Evolutionary conservation across 2,888 invertebrate species (phyloP).

Genomic region (Andrena chrysosceles): DNA sequence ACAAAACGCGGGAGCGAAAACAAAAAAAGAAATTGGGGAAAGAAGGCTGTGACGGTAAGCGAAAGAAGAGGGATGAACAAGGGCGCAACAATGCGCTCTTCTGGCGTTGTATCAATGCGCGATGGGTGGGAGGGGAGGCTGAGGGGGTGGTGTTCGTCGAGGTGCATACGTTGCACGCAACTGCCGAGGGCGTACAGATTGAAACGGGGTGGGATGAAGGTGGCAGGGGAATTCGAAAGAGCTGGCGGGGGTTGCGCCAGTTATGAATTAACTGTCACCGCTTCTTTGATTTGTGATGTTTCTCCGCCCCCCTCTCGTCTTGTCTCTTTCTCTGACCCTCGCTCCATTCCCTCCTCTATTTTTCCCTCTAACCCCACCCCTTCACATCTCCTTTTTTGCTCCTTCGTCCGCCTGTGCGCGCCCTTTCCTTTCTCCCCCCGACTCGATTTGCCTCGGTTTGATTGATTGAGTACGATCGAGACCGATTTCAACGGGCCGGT

Average conservation of each 20-base stretch:
- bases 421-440: conserved; percentile 33
- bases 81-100: conserved; percentile 58
- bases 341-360: neutral
- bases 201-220: conserved; percentile 64
- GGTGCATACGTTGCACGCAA: conserved; percentile 71
- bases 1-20: neutral
- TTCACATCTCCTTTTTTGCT: neutral
- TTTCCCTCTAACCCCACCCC: neutral
- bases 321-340: conserved; percentile 27
- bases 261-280: conserved; percentile 80
- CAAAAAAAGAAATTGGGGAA: neutral
- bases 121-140: neutral
- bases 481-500: conserved; percentile 64
- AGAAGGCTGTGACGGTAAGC: conserved; percentile 23
- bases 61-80: conserved; percentile 45
- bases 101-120: conserved; percentile 34
- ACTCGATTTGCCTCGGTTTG: conserved; percentile 74
- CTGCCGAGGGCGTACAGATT: conserved; percentile 72
- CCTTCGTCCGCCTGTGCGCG: neutral
- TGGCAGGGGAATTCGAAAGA: conserved; percentile 50
- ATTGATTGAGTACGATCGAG: conserved; percentile 71
- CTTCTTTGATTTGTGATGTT: conserved; percentile 78
- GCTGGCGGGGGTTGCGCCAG: conserved; percentile 68
- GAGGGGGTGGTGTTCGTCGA: conserved; percentile 37
- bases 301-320: conserved; percentile 36